Base-by-base conservation (phyloP, 2,888 invertebrate species). In the Nemotelus nigrinus region DNA sequence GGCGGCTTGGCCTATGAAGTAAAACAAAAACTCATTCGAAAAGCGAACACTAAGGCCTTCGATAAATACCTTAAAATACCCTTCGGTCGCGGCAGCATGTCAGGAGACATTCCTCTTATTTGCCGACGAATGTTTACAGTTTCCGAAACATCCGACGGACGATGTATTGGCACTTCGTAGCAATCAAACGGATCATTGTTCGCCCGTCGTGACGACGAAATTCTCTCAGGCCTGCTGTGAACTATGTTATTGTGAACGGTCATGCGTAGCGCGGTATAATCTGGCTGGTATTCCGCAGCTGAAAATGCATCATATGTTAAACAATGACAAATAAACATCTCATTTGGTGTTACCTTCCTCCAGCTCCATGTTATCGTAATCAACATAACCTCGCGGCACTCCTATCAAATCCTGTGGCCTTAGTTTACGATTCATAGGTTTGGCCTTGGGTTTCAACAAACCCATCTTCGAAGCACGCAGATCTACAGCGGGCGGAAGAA, bases 281-380 rank as follows among this genome's bases (percentile, higher is more conserved):
- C 81, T 58, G 83, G 83, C 78, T 84, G 82, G 58, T 83, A 84
- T 82, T 78, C 44, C 81, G 80, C 48, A 47, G 55, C 72, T 76
- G 72, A 5, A 5, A 75, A 70, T 25, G 25, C 25, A 53, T 65
- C 39, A n/a, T 43, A 55, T 43, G 39, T 41, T 8, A 67, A 39
- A 39, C 67, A 67, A 47, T 25, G 39, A 44, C 3, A 67, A 53
- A 70, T n/a, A 44, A 10, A 44, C 63, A 25, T 80, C 81, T 82
- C 80, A 25, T 25, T 25, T 25, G 25, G 25, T 25, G 25, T 25
- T 25, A 85, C 87, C 86, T 79, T 86, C 84, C 79, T 87, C 87
- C 77, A 85, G 80, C 53, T 85, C 84, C 87, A 87, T 87, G 74
- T 87, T 86, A 77, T 87, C 87, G 64, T 86, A 86, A 74, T 87